Evolutionary conservation across 2,888 invertebrate species (phyloP).

Genomic region (Cyclophora albipunctata): DNA sequence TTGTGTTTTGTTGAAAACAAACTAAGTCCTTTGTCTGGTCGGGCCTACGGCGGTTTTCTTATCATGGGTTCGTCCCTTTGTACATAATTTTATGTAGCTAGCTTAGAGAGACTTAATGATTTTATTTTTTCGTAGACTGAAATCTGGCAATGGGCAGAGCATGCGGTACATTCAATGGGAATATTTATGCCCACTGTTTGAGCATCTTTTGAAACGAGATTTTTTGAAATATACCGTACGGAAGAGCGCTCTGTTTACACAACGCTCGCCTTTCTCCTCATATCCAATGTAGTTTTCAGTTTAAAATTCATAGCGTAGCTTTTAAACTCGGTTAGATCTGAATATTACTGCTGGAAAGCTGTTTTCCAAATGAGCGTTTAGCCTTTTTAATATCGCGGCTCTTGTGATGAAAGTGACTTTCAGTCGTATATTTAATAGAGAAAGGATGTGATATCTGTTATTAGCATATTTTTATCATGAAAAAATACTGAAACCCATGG

Average conservation of each 20-base stretch:
- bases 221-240: conserved; percentile 54
- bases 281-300: conserved; percentile 62
- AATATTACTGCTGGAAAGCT: conserved; percentile 37
- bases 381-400: conserved; percentile 32
- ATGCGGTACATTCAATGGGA: conserved; percentile 19
- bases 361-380: conserved; percentile 50
- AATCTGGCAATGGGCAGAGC: conserved; percentile 15
- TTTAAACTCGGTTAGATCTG: conserved; percentile 54
- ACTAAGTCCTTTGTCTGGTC: conserved; percentile 54
- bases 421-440: neutral
- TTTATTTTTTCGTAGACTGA: conserved; percentile 10
- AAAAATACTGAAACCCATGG: no score
- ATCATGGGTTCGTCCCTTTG: conserved; percentile 38
- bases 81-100: conserved; percentile 6
- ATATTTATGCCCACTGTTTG: conserved; percentile 40
- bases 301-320: conserved; percentile 60
- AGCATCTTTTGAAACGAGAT: conserved; percentile 42
- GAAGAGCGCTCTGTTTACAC: conserved; percentile 50
- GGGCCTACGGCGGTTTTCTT: conserved; percentile 55
- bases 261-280: conserved; percentile 54
- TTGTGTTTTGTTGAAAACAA: conserved; percentile 55
- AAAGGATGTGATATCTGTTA: no score
- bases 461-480: no score
- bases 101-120: conserved; percentile 9
- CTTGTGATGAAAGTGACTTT: conserved; percentile 14